phyloP scores from a whole-genome alignment of 2,888 invertebrate genomes.

The Dasypogon diadema region DNA sequence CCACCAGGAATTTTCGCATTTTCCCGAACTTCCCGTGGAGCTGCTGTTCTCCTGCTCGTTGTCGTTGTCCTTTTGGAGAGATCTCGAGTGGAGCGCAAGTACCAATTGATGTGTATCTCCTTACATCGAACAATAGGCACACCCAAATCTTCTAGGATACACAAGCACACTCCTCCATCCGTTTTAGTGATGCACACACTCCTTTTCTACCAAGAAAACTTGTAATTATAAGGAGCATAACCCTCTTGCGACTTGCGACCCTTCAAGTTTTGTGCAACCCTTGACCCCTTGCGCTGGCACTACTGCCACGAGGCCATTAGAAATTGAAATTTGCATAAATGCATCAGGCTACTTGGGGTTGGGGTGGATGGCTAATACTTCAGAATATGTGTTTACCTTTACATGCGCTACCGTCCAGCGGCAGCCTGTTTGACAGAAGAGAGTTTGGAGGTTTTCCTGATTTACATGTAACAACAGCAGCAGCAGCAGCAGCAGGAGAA shows the following conservation, averaged over 20 bases:
- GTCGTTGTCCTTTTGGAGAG: slow-evolving; percentile 21
- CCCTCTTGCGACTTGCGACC: slow-evolving; percentile 17
- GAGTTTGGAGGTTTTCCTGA: slow-evolving; percentile 8
- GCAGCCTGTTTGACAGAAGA: background rate
- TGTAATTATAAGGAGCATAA: slow-evolving; percentile 20
- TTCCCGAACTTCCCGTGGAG: background rate
- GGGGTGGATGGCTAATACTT: slow-evolving; percentile 14
- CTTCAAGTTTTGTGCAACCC: slow-evolving; percentile 24
- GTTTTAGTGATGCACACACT: slow-evolving; percentile 1
- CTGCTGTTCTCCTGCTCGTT: background rate
- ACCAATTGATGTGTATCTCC: slow-evolving; percentile 41
- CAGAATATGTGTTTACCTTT: slow-evolving; percentile 29
- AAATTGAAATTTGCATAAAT: slow-evolving; percentile 28
- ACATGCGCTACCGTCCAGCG: slow-evolving; percentile 22
- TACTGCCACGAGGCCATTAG: slow-evolving; percentile 32
- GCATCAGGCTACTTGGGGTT: slow-evolving; percentile 30
- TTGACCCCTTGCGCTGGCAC: slow-evolving; percentile 7
- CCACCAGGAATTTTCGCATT: background rate
- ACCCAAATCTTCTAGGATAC: slow-evolving; percentile 28
- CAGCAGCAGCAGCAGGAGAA: too few relatives aligned
- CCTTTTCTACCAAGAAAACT: slow-evolving; percentile 34
- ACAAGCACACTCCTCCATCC: slow-evolving; percentile 9
- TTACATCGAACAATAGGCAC: slow-evolving; percentile 17
- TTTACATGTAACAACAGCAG: background rate
- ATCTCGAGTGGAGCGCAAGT: slow-evolving; percentile 22